phyloP scores from a whole-genome alignment of 2,797 vertebrate species.

The Cirrhinus mrigala region DNA sequence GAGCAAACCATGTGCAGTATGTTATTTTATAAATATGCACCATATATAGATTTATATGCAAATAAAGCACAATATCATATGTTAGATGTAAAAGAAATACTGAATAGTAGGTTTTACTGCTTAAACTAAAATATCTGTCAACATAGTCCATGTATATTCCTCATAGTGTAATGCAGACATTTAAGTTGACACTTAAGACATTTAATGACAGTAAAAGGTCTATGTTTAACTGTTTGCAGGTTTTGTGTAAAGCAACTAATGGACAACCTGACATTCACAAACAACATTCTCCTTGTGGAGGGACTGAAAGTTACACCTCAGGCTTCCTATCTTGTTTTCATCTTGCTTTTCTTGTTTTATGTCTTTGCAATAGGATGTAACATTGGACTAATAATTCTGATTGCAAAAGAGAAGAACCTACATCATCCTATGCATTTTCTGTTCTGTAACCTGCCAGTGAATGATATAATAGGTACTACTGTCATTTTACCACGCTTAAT shows the following conservation, averaged over 20 bases:
- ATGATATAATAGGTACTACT: conserved; percentile 69
- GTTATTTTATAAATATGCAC: neutral
- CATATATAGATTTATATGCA: neutral
- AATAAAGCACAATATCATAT: neutral
- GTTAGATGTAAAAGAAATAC: neutral
- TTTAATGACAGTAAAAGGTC: neutral
- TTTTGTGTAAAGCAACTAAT: neutral
- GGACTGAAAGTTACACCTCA: conserved; percentile 51
- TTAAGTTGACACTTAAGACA: conserved; percentile 32
- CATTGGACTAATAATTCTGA: conserved; percentile 56
- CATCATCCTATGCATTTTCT: conserved; percentile 78
- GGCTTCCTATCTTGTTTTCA: conserved; percentile 46
- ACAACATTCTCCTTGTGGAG: conserved; percentile 36
- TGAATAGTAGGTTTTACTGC: neutral
- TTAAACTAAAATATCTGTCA: neutral
- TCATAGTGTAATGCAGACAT: conserved; percentile 70
- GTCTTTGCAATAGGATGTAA: conserved; percentile 61
- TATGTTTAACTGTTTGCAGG: neutral
- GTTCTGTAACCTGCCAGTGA: conserved; percentile 73
- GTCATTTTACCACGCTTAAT: conserved; percentile 69
- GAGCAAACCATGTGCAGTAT: neutral
- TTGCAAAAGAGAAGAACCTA: conserved; percentile 63
- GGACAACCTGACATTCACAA: neutral
- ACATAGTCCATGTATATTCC: neutral
- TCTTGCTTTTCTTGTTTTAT: conserved; percentile 59